Base-by-base conservation (phyloP, 2,113 vertebrate genomes). In the Lutjanus erythropterus region DNA sequence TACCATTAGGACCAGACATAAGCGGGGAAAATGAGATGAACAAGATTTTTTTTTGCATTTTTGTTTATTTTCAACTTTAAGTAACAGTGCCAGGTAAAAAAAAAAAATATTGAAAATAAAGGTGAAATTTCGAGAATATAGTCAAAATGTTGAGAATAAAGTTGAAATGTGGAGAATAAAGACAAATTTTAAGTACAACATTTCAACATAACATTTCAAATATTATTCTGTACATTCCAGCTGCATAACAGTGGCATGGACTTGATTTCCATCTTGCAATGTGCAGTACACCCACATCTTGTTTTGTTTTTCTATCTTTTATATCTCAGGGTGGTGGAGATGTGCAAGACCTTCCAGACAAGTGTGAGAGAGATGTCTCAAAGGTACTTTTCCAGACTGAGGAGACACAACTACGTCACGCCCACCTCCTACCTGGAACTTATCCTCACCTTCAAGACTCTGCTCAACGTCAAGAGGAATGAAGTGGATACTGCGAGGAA, bases 261-360 rank as follows among this genome's bases (percentile, higher is more conserved):
- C 21, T 49, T 21, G 0, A 16, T 29, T 39, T 33, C 16, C n/a
- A 39, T 27, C 8, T 12, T 41, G 9, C 23, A 21, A 37, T n/a
- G 7, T 37, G 1, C 10, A 61, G 11, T 44, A 65, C 56, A 0
- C 5, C 27, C 8, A 70, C 15, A 11, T 59, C 31, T 62, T 37
- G 3, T 60, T 37, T 62, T 37, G 3, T 60, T 11, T 35, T 23
- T 33, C 27, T 31, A 23, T n/a, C 35, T 41, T 35, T 4, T 76
- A 15, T 78, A 68, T 64, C 71, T 81, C 81, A 99, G 97, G 90
- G 97, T 98, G 52, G 95, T 99, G 70, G 96, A 94, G 50, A 95
- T 98, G 96, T 99, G 97, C 88, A 96, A 97, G 65, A 97, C 91
- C 44, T 98, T 98, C 88, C 97, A 98, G 75, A 97, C 97, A 81